Conservation (phyloP, 2,888 invertebrate genomes). For the Trichogramma dendrolimi region DNA sequence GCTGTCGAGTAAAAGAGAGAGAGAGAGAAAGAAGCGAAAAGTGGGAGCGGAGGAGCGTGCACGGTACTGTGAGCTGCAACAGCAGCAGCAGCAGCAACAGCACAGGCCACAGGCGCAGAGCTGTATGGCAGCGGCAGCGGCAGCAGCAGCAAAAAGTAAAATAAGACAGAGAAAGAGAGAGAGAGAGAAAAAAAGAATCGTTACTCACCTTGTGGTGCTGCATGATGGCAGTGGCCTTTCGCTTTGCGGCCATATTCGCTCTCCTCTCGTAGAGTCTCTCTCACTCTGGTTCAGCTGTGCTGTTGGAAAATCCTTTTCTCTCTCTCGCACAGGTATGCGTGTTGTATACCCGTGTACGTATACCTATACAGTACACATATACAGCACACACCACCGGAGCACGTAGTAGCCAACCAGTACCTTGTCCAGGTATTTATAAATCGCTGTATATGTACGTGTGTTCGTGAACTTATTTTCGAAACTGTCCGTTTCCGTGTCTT, state of each 20-base stretch:
- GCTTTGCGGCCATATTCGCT: conserved; percentile 65
- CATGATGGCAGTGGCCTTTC: conserved; percentile 70
- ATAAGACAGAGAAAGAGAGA: background rate
- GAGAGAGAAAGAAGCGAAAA: background rate
- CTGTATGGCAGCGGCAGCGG: background rate
- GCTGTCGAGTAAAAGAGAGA: background rate
- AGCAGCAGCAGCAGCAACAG: background rate
- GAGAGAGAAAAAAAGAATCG: conserved; percentile 28
- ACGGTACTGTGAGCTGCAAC: background rate
- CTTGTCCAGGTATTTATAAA: too few species aligned
- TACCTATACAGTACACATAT: background rate
- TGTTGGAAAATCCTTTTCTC: conserved; percentile 33
- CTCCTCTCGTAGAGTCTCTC: conserved; percentile 32
- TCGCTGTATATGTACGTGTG: too few species aligned
- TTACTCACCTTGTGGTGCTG: conserved; percentile 59
- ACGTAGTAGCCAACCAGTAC: too few species aligned
- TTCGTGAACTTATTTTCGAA: too few species aligned
- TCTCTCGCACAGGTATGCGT: conserved; percentile 5
- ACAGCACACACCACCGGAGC: too few species aligned
- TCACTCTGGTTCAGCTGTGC: conserved; percentile 8
- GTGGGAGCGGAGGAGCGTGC: background rate
- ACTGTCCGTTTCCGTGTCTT: too few species aligned
- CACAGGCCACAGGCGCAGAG: background rate
- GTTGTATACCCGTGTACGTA: too few species aligned
- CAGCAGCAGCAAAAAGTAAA: background rate